Evolutionary conservation across 2,888 invertebrate genomes (phyloP).

Genomic region (Philopedon plagiatum): DNA sequence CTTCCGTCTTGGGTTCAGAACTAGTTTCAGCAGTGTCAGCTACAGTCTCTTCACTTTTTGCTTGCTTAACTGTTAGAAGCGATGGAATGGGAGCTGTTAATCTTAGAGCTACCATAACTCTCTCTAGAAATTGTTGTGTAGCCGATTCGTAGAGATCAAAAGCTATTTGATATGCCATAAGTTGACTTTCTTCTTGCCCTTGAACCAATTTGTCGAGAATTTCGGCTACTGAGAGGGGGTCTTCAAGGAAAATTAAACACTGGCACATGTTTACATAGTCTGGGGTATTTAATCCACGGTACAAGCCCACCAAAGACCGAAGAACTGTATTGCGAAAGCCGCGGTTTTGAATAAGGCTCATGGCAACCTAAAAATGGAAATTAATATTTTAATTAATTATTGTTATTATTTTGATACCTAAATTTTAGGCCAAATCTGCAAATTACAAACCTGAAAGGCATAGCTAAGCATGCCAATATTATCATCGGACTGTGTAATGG

Average conservation of each 20-base stretch:
- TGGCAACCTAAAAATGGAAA: slow-evolving; percentile 80
- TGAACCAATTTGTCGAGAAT: slow-evolving; percentile 91
- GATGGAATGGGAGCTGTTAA: slow-evolving; percentile 87
- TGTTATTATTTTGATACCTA: too few species aligned
- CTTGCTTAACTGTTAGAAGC: slow-evolving; percentile 77
- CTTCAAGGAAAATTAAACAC: slow-evolving; percentile 96
- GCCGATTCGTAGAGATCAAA: slow-evolving; percentile 99
- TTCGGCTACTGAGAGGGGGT: slow-evolving; percentile 93
- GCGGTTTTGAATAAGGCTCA: slow-evolving; percentile 95
- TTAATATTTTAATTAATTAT: background rate
- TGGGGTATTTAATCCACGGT: slow-evolving; percentile 89
- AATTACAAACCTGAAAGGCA: slow-evolving; percentile 85
- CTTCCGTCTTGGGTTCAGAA: slow-evolving; percentile 65
- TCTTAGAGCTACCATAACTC: slow-evolving; percentile 86
- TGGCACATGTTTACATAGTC: slow-evolving; percentile 99
- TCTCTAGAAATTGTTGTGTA: slow-evolving; percentile 95
- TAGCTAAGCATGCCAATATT: slow-evolving; percentile 92
- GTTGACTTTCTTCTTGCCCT: slow-evolving; percentile 77
- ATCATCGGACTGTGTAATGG: slow-evolving; percentile 94
- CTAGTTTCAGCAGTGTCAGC: slow-evolving; percentile 64
- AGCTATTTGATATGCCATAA: slow-evolving; percentile 99
- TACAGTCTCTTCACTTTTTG: slow-evolving; percentile 35
- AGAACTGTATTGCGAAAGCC: slow-evolving; percentile 94
- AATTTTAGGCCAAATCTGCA: too few species aligned
- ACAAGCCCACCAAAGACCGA: slow-evolving; percentile 89